Conservation (phyloP, 2,113 vertebrate species). For the Carassius carassius region DNA sequence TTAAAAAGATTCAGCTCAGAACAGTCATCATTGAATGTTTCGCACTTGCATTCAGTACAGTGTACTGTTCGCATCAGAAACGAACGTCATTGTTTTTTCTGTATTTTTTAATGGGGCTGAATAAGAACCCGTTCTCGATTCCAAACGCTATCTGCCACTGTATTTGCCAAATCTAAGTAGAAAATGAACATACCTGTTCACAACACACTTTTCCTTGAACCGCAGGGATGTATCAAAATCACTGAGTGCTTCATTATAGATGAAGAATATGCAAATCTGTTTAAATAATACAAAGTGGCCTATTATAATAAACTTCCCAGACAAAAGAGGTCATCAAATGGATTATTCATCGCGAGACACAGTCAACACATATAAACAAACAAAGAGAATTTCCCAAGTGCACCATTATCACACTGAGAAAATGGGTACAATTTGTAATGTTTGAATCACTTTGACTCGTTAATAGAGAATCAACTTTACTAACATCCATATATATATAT, state of each 20-base stretch:
- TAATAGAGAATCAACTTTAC: background rate
- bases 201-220: background rate
- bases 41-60: background rate
- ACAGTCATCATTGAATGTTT: background rate
- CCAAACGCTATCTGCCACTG: background rate
- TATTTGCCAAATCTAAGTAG: background rate
- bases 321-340: background rate
- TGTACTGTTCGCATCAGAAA: background rate
- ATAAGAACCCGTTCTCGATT: background rate
- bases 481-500: too few relatives aligned
- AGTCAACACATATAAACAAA: background rate
- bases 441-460: background rate
- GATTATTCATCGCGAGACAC: background rate
- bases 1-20: background rate
- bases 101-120: background rate
- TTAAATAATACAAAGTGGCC: conserved; percentile 9
- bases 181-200: background rate
- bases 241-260: background rate
- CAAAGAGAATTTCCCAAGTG: background rate
- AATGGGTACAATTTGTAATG: background rate
- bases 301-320: background rate
- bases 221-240: background rate
- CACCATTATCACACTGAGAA: background rate
- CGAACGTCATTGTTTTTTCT: background rate
- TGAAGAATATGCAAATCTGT: background rate